Base-by-base conservation (phyloP, 1,140 invertebrate genomes). In the Euura lappo region DNA sequence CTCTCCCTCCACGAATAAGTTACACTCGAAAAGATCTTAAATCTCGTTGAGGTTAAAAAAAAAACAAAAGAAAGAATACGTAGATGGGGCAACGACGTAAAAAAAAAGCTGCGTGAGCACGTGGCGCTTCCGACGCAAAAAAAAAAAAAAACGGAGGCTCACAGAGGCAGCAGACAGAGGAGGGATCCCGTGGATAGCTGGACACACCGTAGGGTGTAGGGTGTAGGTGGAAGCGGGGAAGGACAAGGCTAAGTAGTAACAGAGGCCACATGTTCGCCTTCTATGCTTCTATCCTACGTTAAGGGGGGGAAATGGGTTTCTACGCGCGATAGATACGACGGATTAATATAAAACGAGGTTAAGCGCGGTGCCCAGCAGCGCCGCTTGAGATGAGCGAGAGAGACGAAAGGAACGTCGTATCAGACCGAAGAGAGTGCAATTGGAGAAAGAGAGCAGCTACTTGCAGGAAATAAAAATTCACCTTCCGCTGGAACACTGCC, bases 301-400 rank as follows among this genome's bases (percentile, higher is more conserved):
- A 28, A 28, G 28, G 28, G 28, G 28, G 51, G 8, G 13, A 5
- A 2, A n/a, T 60, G 51, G 51, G 3, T 60, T n/a, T 11, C 51
- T 8, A 8, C 4, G 51, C 51, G 51, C 13, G 51, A 8, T 60
- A n/a, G 51, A 60, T 60, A 60, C 3, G 51, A 60, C 8, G 51
- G 51, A 60, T 60, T 60, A n/a, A 60, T 60, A 60, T 60, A n/a
- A 60, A 60, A 60, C 51, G 51, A n/a, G 51, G 51, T 60, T 60
- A 60, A 51, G 11, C 10, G 2, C 51, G 4, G 51, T 8, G 51
- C 51, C 8, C 10, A 6, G 51, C 51, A 2, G 51, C 3, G 51
- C 51, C 8, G 51, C 3, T 11, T 2, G 6, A 60, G 47, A 51
- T 51, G 6, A n/a, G 6, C 8, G 51, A n/a, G 51, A 8, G 6